Evolutionary conservation across 2,113 vertebrate genomes (phyloP).

Genomic region (Marcusenius ussheri): DNA sequence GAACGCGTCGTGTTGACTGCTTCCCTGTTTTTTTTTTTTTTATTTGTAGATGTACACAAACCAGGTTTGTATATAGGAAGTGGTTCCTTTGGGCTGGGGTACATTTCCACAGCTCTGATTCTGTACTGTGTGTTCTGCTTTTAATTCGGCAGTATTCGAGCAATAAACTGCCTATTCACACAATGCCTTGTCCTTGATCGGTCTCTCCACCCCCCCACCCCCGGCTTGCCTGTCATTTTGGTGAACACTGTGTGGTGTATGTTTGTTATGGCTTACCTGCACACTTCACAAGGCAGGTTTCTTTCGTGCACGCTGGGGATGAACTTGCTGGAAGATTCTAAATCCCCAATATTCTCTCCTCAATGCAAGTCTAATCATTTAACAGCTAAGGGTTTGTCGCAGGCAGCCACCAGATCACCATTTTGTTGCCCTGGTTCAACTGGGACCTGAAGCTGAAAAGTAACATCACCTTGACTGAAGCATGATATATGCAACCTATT

Average conservation of each 20-base stretch:
- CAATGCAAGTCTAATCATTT: not conserved
- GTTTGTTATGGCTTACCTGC: not conserved
- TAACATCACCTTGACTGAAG: not conserved
- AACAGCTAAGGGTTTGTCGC: not conserved
- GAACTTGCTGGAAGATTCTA: not conserved
- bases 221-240: not conserved
- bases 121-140: slow-evolving; percentile 25
- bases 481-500: not conserved
- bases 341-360: not conserved
- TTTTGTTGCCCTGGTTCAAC: not conserved
- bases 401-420: not conserved
- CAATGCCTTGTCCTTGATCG: slow-evolving; percentile 15
- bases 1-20: not conserved
- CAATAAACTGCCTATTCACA: slow-evolving; percentile 38
- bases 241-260: not conserved
- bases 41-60: not conserved
- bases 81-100: not conserved
- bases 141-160: slow-evolving; percentile 28
- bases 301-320: not conserved
- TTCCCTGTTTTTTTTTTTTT: not conserved
- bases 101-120: not conserved
- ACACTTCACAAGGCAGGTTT: not conserved
- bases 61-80: not conserved
- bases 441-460: not conserved
- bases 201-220: not conserved